phyloP scores from a whole-genome alignment of 2,888 invertebrate species.

The Coenonympha glycerion region DNA sequence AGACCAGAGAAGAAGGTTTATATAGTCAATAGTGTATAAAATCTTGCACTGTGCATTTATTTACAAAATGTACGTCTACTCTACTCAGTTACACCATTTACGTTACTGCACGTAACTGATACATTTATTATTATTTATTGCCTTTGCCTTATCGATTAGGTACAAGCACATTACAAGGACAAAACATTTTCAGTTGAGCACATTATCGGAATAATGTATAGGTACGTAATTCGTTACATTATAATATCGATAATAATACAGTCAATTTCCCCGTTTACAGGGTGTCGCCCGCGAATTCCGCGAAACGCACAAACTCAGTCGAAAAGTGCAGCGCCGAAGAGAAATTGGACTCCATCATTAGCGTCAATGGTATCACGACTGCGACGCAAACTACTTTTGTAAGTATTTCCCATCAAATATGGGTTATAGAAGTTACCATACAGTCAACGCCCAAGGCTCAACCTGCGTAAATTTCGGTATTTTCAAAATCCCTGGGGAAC shows the following conservation, averaged over 20 bases:
- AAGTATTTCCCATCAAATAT: conserved; percentile 47
- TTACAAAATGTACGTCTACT: no score
- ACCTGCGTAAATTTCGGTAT: no score
- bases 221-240: no score
- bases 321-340: conserved; percentile 60
- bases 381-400: conserved; percentile 89
- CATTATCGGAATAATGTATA: background rate
- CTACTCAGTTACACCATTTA: no score
- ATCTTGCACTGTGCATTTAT: no score
- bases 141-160: background rate
- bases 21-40: no score
- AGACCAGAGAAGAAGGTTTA: no score
- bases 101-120: no score
- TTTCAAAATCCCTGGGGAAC: no score
- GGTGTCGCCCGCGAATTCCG: conserved; percentile 82
- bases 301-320: conserved; percentile 72
- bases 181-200: background rate
- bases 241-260: background rate
- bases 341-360: conserved; percentile 63
- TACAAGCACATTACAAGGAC: background rate
- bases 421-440: background rate
- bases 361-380: conserved; percentile 75
- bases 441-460: background rate
- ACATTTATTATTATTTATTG: no score
- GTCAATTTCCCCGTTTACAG: conserved; percentile 51